Percentiles rank a stretch among this genome's conserved stretches.
Evolutionary conservation across 2,888 invertebrate genomes (phyloP).

Genomic region (Ypsolopha scabrella): DNA sequence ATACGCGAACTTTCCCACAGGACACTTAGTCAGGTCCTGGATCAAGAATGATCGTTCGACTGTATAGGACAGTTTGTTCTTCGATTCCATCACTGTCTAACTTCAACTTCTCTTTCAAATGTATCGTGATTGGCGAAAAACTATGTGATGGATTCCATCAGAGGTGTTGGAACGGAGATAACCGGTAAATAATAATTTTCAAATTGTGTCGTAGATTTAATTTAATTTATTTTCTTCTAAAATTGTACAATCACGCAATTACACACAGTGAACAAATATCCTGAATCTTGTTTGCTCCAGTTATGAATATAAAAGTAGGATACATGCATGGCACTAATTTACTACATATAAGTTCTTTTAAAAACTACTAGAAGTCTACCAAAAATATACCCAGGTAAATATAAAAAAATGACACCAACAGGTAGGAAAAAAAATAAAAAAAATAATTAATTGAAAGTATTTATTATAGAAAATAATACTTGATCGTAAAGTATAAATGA

Average conservation of each 20-base stretch:
- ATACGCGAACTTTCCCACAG: too few relatives aligned
- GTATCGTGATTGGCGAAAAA: too few relatives aligned
- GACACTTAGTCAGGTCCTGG: too few relatives aligned
- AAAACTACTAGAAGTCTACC: not conserved
- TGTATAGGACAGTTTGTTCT: too few relatives aligned
- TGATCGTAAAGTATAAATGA: constrained; percentile 43
- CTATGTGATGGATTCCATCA: too few relatives aligned
- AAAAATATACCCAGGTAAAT: not conserved
- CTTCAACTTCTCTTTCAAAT: too few relatives aligned
- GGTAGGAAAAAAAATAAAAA: constrained; percentile 38
- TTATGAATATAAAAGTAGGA: constrained; percentile 7
- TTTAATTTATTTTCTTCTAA: constrained; percentile 57
- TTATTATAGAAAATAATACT: constrained; percentile 66
- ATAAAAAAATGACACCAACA: constrained; percentile 8
- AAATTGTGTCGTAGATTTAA: constrained; percentile 26
- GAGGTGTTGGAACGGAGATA: too few relatives aligned
- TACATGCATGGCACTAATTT: constrained; percentile 36
- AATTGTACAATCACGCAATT: constrained; percentile 67
- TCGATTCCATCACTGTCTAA: too few relatives aligned
- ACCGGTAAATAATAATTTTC: not conserved
- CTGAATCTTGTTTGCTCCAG: constrained; percentile 28
- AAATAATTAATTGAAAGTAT: constrained; percentile 28
- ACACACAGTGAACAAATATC: constrained; percentile 46
- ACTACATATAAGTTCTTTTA: not conserved
- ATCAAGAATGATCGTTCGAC: too few relatives aligned